Evolutionary conservation across 2,888 invertebrate species (phyloP).

Genomic region (Sarcophaga variegata): DNA sequence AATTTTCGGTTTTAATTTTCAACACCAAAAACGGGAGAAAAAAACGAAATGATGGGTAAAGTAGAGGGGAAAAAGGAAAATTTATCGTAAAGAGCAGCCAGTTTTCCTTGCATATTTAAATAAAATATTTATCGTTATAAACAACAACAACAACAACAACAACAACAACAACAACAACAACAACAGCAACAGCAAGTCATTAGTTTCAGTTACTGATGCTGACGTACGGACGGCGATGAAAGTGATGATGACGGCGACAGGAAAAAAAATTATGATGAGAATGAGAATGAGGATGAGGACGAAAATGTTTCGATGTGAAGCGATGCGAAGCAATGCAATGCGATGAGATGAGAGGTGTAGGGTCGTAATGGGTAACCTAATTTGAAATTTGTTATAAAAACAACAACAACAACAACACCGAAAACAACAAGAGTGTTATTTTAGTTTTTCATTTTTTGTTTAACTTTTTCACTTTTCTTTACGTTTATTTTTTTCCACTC

Average conservation of each 20-base stretch:
- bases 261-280: background rate
- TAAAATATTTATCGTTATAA: no score
- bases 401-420: no score
- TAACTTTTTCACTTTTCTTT: no score
- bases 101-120: background rate
- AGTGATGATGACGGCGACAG: conserved; percentile 34
- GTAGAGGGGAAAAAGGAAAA: background rate
- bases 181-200: conserved; percentile 30
- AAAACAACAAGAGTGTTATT: background rate
- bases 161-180: conserved; percentile 8
- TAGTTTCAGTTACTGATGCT: conserved; percentile 43
- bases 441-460: conserved; percentile 1
- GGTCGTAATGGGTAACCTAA: conserved; percentile 51
- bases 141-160: conserved; percentile 2
- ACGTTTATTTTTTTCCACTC: no score
- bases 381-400: conserved; percentile 26
- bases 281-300: background rate
- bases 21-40: background rate
- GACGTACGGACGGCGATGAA: conserved; percentile 27
- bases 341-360: background rate
- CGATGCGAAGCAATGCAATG: background rate
- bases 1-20: background rate
- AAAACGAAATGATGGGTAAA: no score
- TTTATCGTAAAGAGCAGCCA: background rate
- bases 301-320: background rate